Evolutionary conservation across 1,140 invertebrate genomes (phyloP), one percentile per base, ranked within the genome.

Genomic region (Phortica variegata): DNA sequence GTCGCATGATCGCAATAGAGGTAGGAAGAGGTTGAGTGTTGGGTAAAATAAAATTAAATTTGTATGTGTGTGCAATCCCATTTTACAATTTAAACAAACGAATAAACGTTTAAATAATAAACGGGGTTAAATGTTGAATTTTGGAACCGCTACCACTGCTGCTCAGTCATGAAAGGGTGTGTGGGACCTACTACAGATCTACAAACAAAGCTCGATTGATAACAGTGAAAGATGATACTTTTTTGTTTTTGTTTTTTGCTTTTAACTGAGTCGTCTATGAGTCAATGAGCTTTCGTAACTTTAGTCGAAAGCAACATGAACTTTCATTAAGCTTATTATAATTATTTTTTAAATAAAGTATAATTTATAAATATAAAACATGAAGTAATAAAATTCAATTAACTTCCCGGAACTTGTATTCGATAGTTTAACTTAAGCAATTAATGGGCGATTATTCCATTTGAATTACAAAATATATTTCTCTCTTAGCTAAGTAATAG

Each of bases 141-240:
- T 69, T 68, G 63, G 63, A 68, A 68, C 63, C 63, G 63, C 63
- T 68, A 68, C 63, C 63, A 68, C 54, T 68, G 63, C 63, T 68
- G 63, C 63, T 68, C 63, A 68, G 63, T 68, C 63, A 68, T 68
- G 63, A 69, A 60, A 54, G 49, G 49, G 56, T 43, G 38, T 41
- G 41, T 48, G 44, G n/a, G 36, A 34, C 12, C 34, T n/a, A 10
- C 13, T 60, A 42, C 63, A 52, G 60, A 56, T 45, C 41, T 50
- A 54, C 52, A 48, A 47, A 54, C 49, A 60, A 60, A 52, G 59
- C 60, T 54, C 52, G 58, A 63, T 61, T 59, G 56, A 52, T 50
- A 56, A 47, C 61, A 52, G 52, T 54, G 47, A 56, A 52, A 29
- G 6, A 29, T 29, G 42, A 49, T 49, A 43, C 48, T 17, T 32